Evolutionary conservation across 2,888 invertebrate species (phyloP), one percentile per base, ranked within the genome.

Genomic region (Scaptomyza tumidula): DNA sequence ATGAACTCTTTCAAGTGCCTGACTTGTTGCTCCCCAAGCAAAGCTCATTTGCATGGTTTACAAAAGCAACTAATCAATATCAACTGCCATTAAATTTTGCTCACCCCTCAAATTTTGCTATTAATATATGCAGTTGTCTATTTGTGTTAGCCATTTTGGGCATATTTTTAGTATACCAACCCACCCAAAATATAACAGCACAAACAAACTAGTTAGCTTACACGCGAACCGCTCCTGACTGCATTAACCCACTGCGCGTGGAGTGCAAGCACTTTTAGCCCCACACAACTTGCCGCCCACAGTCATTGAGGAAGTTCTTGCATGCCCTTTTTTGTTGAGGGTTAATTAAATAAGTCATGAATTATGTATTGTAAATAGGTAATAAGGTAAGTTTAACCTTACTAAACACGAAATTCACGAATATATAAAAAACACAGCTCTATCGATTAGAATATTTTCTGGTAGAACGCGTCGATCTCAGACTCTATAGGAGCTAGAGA

Each of bases 171-270:
- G 58, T 48, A 41, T 39, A 50, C 31, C 29, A 53, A 52, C 52
- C 53, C 31, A 44, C 24, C 27, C 33, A 43, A 43, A 35, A 24
- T 13, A 13, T 14, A 14, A 14, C 14, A 44, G 3, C 0, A 24
- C 6, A 52, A 65, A 60, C 48, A 66, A 66, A 49, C 61, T 60
- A 58, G 11, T 24, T n/a, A 10, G 16, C 33, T 41, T 11, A 33
- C 75, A 75, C 78, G 78, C 78, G 50, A 75, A 31, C 19, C 41
- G n/a, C 24, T 29, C 9, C 64, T 68, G 59, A 55, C 60, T 81
- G 86, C 84, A 83, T 77, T 83, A 83, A 88, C 83, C 88, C 86
- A 88, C 70, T 83, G 88, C 68, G 77, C 63, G 55, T 67, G 65
- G 83, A 79, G 82, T 86, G 82, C 88, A 83, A 88, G 88, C 82